Evolutionary conservation across 2,113 vertebrate genomes (phyloP), one percentile per base, ranked within the genome.

Genomic region (Lucifuga dentata): DNA sequence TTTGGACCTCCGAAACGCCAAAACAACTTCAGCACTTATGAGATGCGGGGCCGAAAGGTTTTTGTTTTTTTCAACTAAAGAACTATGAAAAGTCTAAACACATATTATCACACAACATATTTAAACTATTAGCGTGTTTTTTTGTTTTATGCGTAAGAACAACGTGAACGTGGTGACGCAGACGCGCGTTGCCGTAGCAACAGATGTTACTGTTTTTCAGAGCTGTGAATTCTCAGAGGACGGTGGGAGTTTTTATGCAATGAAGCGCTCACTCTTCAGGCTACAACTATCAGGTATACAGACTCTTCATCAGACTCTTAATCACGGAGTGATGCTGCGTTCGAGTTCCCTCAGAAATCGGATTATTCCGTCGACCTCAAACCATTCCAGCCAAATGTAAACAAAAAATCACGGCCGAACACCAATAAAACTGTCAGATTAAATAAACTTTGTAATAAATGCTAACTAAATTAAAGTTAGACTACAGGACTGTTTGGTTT

Each of bases 191-290:
- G 26, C 80, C 76, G 85, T 87, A 68, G 81, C 83, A 84, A 58
- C 66, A 65, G 77, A 75, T 81, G 72, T 84, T 76, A 73, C 65
- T 68, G 70, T 81, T 84, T 81, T 75, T 85, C 78, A 73, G 80
- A 81, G 81, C 89, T 91, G 90, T 91, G 91, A 91, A 91, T 55
- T 81, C 78, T 83, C 76, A 80, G 81, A 69, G 87, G 80, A 80
- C 36, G 19, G 26, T 57, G 15, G 24, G 32, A 11, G 53, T 86
- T 75, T 85, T 86, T 90, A 88, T 90, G 88, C 88, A 90, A 88
- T 82, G 67, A 83, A 68, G 52, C 41, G 35, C 80, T 71, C 74
- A 60, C 68, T 65, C 78, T 86, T 90, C 82, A 90, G 88, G 88
- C 86, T 61, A 77, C 77, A 73, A 74, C 65, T 80, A 72, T 90